Evolutionary conservation across 2,113 vertebrate species (phyloP), one percentile per base, ranked within the genome.

Genomic region (Lathamus discolor): DNA sequence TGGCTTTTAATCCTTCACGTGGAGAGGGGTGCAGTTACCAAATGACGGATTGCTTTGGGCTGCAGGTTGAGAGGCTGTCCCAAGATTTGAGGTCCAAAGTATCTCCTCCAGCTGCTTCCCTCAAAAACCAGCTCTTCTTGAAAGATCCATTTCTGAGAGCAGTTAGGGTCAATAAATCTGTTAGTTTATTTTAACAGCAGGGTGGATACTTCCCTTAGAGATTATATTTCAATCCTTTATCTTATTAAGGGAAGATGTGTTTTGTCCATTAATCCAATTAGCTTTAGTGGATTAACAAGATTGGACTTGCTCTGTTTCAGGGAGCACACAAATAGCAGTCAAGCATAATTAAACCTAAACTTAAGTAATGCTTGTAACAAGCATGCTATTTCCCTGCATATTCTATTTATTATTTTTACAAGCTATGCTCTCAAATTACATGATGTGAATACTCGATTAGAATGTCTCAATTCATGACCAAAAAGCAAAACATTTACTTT

Each of bases 241-340:
- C 74, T 95, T 86, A 72, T 93, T 97, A 97, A 92, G 69, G 82
- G 79, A 93, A 95, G 95, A 93, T 95, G 82, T 91, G 79, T 93
- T 96, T 97, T 97, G 62, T 93, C 73, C 94, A 90, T 97, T 96
- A 96, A 95, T 95, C 90, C 83, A 83, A 24, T 96, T 96, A 96
- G 78, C 51, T 8, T 8, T 4, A 2, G 49, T 59, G 57, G 86
- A 76, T 95, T 96, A 95, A 74, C 88, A 88, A 89, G 3, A 75
- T 52, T 33, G 35, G 76, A 51, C 44, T 92, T 82, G 57, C 76
- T 95, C 44, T 80, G 61, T 88, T 75, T 75, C 85, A 92, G 86
- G 81, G 90, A 97, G 69, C 82, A 49, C 51, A 70, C 39, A 82
- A 86, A 90, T 29, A 95, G 77, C 64, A 68, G 59, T 72, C 67